A percentile compares a stretch with the other conserved stretches of the same genome.
These are phyloP conservation scores for Cryptosula pallasiana DNA, from an alignment of 2,888 invertebrate genomes.

Conservation along the genomic window DNA sequence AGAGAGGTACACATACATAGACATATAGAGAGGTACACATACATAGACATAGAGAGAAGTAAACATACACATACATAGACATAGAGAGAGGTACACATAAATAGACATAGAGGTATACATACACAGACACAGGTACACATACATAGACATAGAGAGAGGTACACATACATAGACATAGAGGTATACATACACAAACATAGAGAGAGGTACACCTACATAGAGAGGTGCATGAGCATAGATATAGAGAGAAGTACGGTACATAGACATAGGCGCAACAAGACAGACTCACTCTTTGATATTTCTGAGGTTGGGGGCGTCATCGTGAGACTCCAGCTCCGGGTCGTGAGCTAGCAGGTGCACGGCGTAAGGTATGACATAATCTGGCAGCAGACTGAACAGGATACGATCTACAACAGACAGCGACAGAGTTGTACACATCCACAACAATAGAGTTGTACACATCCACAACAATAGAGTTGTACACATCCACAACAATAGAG, in stretches of 20 bases:
- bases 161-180: not conserved
- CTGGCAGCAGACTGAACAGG: slow-evolving; percentile 65
- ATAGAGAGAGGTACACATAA: too few relatives aligned
- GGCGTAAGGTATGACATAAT: slow-evolving; percentile 95
- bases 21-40: too few relatives aligned
- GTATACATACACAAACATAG: not conserved
- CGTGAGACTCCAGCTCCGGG: slow-evolving; percentile 71
- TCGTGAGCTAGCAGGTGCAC: slow-evolving; percentile 92
- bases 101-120: too few relatives aligned
- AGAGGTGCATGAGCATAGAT: not conserved
- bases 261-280: not conserved
- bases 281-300: slow-evolving; percentile 58
- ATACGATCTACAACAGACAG: slow-evolving; percentile 26
- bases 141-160: not conserved
- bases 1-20: too few relatives aligned
- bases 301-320: slow-evolving; percentile 73
- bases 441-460: too few relatives aligned
- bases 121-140: too few relatives aligned
- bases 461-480: too few relatives aligned
- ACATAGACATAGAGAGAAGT: too few relatives aligned
- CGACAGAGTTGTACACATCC: too few relatives aligned
- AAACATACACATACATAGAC: too few relatives aligned
- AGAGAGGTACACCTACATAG: not conserved
- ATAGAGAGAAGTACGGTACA: not conserved
- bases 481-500: too few relatives aligned